Conservation (phyloP, 2,113 vertebrate species). For the Pollimyrus isidori region DNA sequence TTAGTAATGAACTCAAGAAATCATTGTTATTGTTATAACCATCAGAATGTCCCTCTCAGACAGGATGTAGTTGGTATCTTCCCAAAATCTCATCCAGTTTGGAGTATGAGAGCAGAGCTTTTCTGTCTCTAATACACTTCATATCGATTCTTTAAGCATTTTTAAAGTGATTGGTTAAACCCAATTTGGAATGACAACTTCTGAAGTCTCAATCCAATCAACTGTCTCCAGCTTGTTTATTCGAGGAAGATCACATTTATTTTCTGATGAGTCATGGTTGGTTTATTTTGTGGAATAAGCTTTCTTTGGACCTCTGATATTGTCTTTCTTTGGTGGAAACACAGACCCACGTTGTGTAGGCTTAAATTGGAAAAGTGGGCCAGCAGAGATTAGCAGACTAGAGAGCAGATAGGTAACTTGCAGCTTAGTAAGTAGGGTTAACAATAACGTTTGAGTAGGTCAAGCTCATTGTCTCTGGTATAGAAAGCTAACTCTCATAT, state of each 20-base stretch:
- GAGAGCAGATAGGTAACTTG: background rate
- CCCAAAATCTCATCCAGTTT: background rate
- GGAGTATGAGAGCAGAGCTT: background rate
- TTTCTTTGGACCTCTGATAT: background rate
- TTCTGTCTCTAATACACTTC: background rate
- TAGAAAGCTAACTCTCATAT: background rate
- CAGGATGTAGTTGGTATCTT: background rate
- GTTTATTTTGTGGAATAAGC: background rate
- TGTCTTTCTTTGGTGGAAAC: background rate
- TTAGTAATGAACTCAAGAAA: background rate
- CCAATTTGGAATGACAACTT: constrained; percentile 1
- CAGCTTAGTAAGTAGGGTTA: background rate
- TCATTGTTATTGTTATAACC: background rate
- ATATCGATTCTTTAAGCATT: background rate
- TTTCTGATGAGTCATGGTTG: background rate
- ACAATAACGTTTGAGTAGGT: background rate
- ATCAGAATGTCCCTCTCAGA: background rate
- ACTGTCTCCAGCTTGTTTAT: constrained; percentile 3
- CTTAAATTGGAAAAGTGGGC: background rate
- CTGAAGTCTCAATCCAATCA: background rate
- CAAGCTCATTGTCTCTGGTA: background rate
- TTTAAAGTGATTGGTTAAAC: background rate
- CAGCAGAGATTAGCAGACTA: background rate
- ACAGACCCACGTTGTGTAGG: background rate
- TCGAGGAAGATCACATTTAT: background rate